Percentiles rank a stretch among this genome's conserved stretches.
Conservation (phyloP, 1,140 invertebrate genomes). For the Panulirus ornatus region DNA sequence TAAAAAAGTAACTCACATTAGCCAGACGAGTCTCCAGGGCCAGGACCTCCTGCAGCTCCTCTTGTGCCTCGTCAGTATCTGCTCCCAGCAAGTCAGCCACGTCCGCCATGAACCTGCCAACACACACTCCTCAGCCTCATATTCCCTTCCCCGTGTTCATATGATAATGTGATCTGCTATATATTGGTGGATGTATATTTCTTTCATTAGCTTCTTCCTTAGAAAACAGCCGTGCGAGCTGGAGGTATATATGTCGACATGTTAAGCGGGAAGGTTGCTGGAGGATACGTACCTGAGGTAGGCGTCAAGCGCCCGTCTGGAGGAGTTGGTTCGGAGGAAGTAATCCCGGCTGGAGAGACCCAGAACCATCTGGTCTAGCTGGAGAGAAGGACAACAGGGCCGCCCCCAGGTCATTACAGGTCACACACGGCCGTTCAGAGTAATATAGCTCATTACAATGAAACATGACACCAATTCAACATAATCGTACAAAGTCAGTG, state of each 20-base stretch:
- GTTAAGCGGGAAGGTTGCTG: too few relatives aligned
- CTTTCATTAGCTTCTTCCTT: too few relatives aligned
- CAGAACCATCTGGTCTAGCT: constrained; percentile 90
- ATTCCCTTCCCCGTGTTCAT: too few relatives aligned
- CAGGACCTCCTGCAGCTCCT: constrained; percentile 85
- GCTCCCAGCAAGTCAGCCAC: constrained; percentile 87
- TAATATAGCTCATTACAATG: background rate
- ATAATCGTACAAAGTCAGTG: too few relatives aligned
- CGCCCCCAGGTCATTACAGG: background rate
- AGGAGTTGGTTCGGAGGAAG: constrained; percentile 82
- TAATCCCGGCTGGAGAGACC: constrained; percentile 89
- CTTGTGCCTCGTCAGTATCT: constrained; percentile 81
- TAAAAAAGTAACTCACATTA: constrained; percentile 83
- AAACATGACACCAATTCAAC: background rate
- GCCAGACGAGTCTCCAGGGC: constrained; percentile 88
- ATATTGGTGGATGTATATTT: too few relatives aligned
- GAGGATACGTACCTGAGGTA: constrained; percentile 79
- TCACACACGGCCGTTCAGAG: background rate
- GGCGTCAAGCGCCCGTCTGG: constrained; percentile 82
- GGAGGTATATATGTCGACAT: too few relatives aligned
- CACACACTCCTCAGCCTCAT: background rate
- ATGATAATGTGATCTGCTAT: too few relatives aligned
- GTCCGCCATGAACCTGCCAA: constrained; percentile 86
- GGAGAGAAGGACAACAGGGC: constrained; percentile 71
- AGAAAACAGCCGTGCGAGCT: too few relatives aligned